Evolutionary conservation across 1,140 invertebrate genomes (phyloP).

Genomic region (Drosophila mayri): DNA sequence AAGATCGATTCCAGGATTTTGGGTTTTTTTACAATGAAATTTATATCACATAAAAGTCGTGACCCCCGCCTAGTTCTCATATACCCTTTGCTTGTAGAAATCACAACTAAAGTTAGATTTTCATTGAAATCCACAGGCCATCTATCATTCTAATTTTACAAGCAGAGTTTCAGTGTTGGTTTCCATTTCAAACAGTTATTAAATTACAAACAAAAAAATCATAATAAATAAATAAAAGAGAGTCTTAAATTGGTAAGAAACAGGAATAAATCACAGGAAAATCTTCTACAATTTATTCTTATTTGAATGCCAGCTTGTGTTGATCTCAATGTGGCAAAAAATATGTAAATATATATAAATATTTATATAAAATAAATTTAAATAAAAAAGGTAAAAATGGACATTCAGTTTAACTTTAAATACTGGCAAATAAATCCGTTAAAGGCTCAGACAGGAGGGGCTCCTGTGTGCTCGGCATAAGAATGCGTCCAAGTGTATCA

Average conservation of each 20-base stretch:
- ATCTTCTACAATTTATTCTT: neutral
- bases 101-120: neutral
- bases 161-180: neutral
- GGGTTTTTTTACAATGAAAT: too few species aligned
- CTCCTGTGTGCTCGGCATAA: constrained; percentile 32
- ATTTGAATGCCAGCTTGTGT: constrained; percentile 5
- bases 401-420: constrained; percentile 26
- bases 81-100: neutral
- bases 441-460: neutral
- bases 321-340: constrained; percentile 20
- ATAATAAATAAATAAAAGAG: neutral
- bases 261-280: neutral
- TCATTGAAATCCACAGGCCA: neutral
- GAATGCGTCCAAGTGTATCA: constrained; percentile 72
- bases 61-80: neutral
- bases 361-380: constrained; percentile 14
- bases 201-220: constrained; percentile 22
- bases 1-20: too few species aligned
- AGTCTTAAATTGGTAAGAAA: constrained; percentile 15
- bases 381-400: constrained; percentile 8
- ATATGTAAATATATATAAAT: neutral
- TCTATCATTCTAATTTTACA: neutral
- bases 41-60: neutral
- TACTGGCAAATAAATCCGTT: constrained; percentile 15
- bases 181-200: neutral